These are phyloP conservation scores for Pocillopora damicornis DNA, from an alignment of 64 coral and sea anemone species.

Conservation along the genomic window DNA sequence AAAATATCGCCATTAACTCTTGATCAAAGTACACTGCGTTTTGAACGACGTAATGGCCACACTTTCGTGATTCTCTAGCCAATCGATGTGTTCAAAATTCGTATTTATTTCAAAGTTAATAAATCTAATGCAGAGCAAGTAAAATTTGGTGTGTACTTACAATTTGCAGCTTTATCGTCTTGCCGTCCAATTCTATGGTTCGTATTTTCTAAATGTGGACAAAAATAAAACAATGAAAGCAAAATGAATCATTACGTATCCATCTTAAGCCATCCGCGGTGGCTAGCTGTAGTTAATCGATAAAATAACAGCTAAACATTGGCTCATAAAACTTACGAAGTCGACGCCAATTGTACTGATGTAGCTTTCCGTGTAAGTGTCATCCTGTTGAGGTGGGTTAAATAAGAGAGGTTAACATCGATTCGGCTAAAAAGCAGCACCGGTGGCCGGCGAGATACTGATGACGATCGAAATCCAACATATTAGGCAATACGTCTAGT, in stretches of 20 bases:
- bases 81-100: not conserved
- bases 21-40: slow-evolving; percentile 25
- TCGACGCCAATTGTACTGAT: slow-evolving; percentile 99
- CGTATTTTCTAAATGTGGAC: slow-evolving; percentile 88
- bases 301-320: slow-evolving; percentile 32
- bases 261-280: not conserved
- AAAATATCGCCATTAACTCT: slow-evolving; percentile 20
- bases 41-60: slow-evolving; percentile 18
- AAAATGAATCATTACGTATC: slow-evolving; percentile 17
- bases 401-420: slow-evolving; percentile 18
- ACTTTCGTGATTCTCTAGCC: not conserved
- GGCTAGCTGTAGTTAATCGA: not conserved
- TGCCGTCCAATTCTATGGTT: slow-evolving; percentile 99
- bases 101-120: not conserved
- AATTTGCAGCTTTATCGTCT: slow-evolving; percentile 99
- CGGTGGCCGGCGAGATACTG: slow-evolving; percentile 1
- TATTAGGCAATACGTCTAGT: slow-evolving; percentile 54
- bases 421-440: slow-evolving; percentile 23
- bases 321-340: slow-evolving; percentile 89
- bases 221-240: slow-evolving; percentile 19
- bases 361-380: slow-evolving; percentile 99
- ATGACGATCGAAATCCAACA: slow-evolving; percentile 52
- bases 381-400: slow-evolving; percentile 66
- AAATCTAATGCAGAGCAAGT: not conserved
- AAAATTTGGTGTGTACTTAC: slow-evolving; percentile 53